Evolutionary conservation across 2,113 vertebrate species (phyloP), one percentile per base, ranked within the genome.

Genomic region (Corythornis cristatus): DNA sequence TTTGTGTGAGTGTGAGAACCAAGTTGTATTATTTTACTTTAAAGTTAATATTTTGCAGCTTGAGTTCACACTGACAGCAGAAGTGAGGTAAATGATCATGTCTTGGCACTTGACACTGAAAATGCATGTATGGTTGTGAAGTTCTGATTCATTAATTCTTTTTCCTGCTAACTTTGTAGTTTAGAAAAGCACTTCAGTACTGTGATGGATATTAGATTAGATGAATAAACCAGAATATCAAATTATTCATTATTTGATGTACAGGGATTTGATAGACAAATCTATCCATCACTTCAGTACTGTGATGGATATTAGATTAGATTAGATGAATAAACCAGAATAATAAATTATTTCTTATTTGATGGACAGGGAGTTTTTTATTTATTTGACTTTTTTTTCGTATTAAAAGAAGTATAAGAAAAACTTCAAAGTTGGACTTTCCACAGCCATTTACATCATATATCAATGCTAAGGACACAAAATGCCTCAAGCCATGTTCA

Each of bases 61-160:
- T 89, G 62, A 89, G 81, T 82, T 96, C 87, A 79, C n/a, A 53
- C 58, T 87, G 73, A 84, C 94, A 92, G 89, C 73, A 68, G 70
- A 57, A 93, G 53, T 65, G 84, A 95, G 87, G 87, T 75, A 76
- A 95, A 78, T 82, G 96, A 89, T 92, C 74, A 88, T 87, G 70
- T 89, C 89, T 93, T 93, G 77, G 81, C 57, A 75, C 93, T 93
- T 3, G 11, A 75, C 57, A 57, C 89, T 83, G 72, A 53, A 11
- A 87, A 53, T 61, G 53, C 71, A 48, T 57, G 12, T 82, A 65
- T 89, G 81, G 66, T 83, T 79, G 74, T 75, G 70, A 92, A 89
- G 26, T 89, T 95, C 84, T 95, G 91, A 92, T 43, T 95, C 87
- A 89, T 90, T 84, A 84, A 89, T 93, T 87, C 29, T 86, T 92